Conservation (phyloP, 2,888 invertebrate genomes). For the Sesia apiformis region DNA sequence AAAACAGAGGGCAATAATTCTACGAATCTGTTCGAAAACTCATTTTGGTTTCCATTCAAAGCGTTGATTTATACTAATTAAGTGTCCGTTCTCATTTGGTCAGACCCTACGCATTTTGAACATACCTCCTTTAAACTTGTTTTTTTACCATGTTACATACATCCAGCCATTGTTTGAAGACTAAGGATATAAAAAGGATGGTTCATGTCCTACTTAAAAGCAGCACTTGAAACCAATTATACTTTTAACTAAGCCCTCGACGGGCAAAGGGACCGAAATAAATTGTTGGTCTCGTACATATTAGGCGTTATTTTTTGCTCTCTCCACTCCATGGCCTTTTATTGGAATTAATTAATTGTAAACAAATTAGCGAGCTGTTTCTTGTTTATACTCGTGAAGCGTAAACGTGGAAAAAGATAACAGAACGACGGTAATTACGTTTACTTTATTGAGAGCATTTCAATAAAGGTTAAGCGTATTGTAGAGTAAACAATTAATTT, state of each 20-base stretch:
- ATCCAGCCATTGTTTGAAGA: conserved; percentile 28
- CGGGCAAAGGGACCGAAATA: conserved; percentile 25
- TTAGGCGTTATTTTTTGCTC: conserved; percentile 24
- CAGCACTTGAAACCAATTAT: conserved; percentile 57
- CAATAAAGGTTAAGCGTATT: conserved; percentile 8
- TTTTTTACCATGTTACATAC: conserved; percentile 20
- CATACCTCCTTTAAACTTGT: conserved; percentile 1
- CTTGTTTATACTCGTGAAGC: conserved; percentile 17
- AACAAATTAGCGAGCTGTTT: conserved; percentile 32
- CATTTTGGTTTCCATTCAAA: conserved; percentile 12
- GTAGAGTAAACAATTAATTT: not conserved
- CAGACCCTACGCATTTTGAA: conserved; percentile 6
- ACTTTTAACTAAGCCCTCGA: conserved; percentile 43
- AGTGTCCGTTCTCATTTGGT: conserved; percentile 17
- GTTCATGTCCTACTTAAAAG: conserved; percentile 39
- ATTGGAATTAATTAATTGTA: conserved; percentile 35
- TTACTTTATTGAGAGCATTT: conserved; percentile 12
- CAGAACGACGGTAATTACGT: conserved; percentile 14
- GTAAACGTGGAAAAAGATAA: conserved; percentile 20
- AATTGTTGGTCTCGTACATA: conserved; percentile 23
- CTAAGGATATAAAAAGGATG: conserved; percentile 31
- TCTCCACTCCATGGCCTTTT: conserved; percentile 12
- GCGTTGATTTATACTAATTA: conserved; percentile 32
- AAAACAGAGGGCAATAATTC: not conserved
- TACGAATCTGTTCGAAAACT: conserved; percentile 6